Evolutionary conservation across 2,888 invertebrate genomes (phyloP).

Genomic region (Ectobius pallidus): DNA sequence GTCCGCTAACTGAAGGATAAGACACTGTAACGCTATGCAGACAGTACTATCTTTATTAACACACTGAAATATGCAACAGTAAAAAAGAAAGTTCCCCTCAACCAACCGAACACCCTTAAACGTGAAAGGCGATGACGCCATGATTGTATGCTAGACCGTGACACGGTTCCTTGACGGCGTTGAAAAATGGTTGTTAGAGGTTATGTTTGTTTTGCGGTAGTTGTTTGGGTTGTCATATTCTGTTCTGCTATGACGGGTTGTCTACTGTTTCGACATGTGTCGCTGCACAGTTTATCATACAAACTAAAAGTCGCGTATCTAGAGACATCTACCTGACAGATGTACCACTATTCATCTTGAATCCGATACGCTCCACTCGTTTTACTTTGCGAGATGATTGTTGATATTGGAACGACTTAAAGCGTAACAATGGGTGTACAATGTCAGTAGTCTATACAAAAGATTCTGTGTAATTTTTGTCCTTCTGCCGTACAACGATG

Average conservation of each 20-base stretch:
- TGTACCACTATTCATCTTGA: conserved; percentile 1
- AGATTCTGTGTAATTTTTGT: no score
- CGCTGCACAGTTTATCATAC: no score
- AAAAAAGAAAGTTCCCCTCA: neutral
- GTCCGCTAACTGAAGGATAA: no score
- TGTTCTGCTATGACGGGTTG: no score
- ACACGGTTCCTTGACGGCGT: conserved; percentile 6
- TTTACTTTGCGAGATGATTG: neutral
- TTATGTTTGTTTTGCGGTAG: conserved; percentile 5
- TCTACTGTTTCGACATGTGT: neutral
- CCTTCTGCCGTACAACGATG: no score
- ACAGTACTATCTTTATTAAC: neutral
- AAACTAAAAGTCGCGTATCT: no score
- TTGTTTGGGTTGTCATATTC: neutral
- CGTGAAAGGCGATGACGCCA: conserved; percentile 3
- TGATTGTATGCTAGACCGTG: conserved; percentile 2
- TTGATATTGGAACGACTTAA: neutral
- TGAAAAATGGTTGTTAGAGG: conserved; percentile 17
- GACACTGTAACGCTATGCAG: no score
- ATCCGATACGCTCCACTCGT: neutral
- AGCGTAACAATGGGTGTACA: no score
- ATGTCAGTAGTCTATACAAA: no score
- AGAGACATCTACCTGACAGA: conserved; percentile 19
- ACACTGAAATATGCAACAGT: neutral
- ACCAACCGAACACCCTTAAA: neutral